Evolutionary conservation across 2,113 vertebrate genomes (phyloP).

Genomic region (Ameiurus melas): DNA sequence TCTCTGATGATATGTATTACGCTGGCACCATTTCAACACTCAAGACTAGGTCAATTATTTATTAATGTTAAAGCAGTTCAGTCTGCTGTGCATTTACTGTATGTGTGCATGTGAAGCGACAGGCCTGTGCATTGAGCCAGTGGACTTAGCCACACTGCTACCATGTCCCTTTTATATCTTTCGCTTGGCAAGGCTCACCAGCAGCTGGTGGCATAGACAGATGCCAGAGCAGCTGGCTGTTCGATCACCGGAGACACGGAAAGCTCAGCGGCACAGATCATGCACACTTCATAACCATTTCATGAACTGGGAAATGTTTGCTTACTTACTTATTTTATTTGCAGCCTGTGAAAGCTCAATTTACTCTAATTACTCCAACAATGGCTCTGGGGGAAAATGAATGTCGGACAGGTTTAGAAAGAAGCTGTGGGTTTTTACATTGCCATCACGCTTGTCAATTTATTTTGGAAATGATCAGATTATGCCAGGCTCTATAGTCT

Average conservation of each 20-base stretch:
- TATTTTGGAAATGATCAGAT: neutral
- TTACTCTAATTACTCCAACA: neutral
- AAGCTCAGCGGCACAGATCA: neutral
- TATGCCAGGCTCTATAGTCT: neutral
- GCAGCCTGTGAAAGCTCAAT: neutral
- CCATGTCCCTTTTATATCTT: neutral
- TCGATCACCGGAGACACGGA: neutral
- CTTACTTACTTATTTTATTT: slow-evolving; percentile 11
- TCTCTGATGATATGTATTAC: neutral
- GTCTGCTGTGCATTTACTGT: neutral
- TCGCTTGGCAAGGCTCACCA: slow-evolving; percentile 5
- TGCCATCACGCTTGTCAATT: neutral
- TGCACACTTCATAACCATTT: neutral
- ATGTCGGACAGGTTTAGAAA: neutral
- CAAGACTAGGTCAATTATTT: slow-evolving; percentile 15
- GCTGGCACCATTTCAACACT: neutral
- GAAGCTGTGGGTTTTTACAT: neutral
- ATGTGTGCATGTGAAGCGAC: neutral
- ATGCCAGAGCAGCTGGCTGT: slow-evolving; percentile 15
- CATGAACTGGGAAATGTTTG: neutral
- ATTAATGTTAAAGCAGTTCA: slow-evolving; percentile 5
- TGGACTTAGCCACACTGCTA: neutral
- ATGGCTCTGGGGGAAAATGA: neutral
- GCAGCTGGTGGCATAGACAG: slow-evolving; percentile 10
- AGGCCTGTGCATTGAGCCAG: neutral